Base-by-base conservation (phyloP, 2,797 vertebrate species). In the Enteromius trimaculatus region DNA sequence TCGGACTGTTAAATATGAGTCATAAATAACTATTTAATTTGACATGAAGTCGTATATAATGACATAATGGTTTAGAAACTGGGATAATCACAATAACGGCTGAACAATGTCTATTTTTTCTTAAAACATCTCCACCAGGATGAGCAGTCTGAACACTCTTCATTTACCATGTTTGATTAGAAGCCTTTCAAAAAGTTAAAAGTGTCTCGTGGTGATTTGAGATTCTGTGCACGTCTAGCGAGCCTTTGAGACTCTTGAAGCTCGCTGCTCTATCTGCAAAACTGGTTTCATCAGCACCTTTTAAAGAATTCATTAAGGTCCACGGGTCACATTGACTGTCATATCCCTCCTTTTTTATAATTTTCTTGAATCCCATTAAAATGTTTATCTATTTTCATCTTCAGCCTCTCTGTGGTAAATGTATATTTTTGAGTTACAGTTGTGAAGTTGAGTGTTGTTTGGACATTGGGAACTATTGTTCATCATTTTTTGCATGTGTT, bases 231-330 rank as follows among this genome's bases (percentile, higher is more conserved):
- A 86, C 86, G 84, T 90, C 78, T 68, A 87, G 44, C 47, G 70
- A 81, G 77, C 79, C 86, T 91, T 76, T 83, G 74, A 86, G 85
- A 85, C 80, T 85, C 71, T 75, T 53, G 26, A 86, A 83, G 79
- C 88, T 82, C 64, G 51, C 77, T 44, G 65, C 82, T 86, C 62
- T 89, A 89, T 87, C 86, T 90, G 86, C 84, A 89, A 86, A 92
- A 89, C 74, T 65, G 66, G 86, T 89, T 88, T 88, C 86, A 89
- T 92, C 90, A 90, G 90, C 88, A 91, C 78, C 91, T 92, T 89
- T 60, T 58, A 82, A 90, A 81, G 76, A 90, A 92, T 93, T 89
- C 81, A 91, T 92, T 87, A 87, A 89, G 82, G 89, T 90, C 80
- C 3, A 37, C 80, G 78, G 78, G 84, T 89, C 89, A 89, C 42